These are phyloP conservation scores for Steinernema feltiae DNA, from an alignment of 1,140 invertebrate genomes.

Conservation along the genomic window DNA sequence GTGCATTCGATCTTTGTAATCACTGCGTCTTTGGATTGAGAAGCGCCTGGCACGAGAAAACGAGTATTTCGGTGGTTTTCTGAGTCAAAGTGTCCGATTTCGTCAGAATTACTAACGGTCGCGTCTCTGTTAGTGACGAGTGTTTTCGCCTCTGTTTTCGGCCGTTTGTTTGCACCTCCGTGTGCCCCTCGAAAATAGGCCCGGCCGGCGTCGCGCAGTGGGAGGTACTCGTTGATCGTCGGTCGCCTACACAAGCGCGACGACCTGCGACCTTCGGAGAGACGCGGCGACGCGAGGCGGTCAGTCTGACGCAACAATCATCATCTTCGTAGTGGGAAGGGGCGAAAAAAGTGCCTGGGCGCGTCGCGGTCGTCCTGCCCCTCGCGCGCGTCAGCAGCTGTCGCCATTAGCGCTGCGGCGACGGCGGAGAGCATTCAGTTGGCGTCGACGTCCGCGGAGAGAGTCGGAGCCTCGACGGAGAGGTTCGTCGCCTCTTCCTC, in stretches of 20 bases:
- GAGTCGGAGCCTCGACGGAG: not conserved
- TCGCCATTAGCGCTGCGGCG: not conserved
- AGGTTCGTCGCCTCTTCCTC: not conserved
- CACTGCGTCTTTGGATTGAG: no score
- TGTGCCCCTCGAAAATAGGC: not conserved
- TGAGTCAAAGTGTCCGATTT: no score
- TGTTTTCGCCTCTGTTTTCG: not conserved
- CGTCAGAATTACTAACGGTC: not conserved
- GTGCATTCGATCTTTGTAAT: not conserved
- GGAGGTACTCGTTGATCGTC: no score
- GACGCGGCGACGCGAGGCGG: not conserved
- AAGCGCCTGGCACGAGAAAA: not conserved
- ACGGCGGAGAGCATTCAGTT: not conserved
- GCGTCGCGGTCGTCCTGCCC: not conserved
- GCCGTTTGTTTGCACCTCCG: not conserved
- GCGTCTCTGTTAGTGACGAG: not conserved
- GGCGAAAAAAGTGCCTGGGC: not conserved
- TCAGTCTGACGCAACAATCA: constrained; percentile 8
- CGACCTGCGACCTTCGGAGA: not conserved
- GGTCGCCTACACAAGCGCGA: not conserved
- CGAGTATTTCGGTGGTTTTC: not conserved
- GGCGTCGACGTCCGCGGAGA: not conserved
- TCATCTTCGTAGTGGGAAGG: not conserved
- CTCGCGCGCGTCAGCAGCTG: not conserved
- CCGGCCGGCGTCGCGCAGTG: not conserved